Conservation (phyloP, 2,113 vertebrate species). For the Pollachius pollachius region DNA sequence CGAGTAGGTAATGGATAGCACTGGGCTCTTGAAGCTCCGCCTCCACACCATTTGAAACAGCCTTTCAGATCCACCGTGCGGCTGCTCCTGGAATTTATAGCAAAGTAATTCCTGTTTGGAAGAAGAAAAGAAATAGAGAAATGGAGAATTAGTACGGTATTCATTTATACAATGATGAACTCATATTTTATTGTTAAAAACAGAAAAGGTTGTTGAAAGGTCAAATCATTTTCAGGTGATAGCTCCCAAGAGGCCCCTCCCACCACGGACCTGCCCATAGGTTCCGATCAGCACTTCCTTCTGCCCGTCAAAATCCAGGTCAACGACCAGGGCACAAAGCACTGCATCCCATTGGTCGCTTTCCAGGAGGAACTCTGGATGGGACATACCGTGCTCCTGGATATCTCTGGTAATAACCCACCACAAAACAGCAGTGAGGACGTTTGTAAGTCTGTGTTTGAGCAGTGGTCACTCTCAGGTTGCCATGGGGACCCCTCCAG, state of each 20-base stretch:
- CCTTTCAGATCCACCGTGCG: slow-evolving; percentile 16
- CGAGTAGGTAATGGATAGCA: slow-evolving; percentile 82
- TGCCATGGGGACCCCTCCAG: too few relatives aligned
- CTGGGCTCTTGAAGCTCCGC: slow-evolving; percentile 83
- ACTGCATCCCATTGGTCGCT: slow-evolving; percentile 87
- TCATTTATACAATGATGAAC: neutral
- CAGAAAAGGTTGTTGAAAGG: too few relatives aligned
- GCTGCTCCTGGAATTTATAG: slow-evolving; percentile 75
- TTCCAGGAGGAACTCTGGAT: slow-evolving; percentile 71
- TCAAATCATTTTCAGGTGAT: neutral
- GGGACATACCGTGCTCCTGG: slow-evolving; percentile 72
- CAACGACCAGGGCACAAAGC: slow-evolving; percentile 83
- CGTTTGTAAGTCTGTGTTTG: neutral
- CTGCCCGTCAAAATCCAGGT: slow-evolving; percentile 83
- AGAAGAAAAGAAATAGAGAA: slow-evolving; percentile 4
- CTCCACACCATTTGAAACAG: slow-evolving; percentile 81
- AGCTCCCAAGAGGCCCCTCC: neutral
- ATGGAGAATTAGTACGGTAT: neutral
- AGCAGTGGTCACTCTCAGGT: too few relatives aligned
- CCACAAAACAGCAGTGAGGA: neutral
- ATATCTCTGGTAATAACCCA: slow-evolving; percentile 75
- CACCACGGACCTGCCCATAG: slow-evolving; percentile 76
- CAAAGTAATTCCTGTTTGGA: slow-evolving; percentile 83
- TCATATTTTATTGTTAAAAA: neutral
- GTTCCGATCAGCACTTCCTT: slow-evolving; percentile 79